phyloP scores from a whole-genome alignment of 2,797 vertebrate species.

The Anas flavirostris region DNA sequence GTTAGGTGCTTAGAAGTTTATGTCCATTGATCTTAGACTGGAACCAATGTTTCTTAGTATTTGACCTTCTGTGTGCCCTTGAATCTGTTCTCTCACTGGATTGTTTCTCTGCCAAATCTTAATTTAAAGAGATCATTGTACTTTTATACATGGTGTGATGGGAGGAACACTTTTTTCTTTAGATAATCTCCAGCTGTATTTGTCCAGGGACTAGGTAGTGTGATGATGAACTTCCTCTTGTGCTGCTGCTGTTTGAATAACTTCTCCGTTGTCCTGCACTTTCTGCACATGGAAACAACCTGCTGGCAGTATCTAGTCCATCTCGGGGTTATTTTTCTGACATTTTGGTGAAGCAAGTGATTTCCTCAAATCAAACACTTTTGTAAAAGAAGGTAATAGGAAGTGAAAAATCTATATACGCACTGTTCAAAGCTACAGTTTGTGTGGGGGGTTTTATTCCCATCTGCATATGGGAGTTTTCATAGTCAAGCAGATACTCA shows the following conservation, averaged over 20 bases:
- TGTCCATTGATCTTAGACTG: background rate
- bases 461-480: background rate
- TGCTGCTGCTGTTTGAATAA: conserved; percentile 20
- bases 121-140: conserved; percentile 36
- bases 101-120: conserved; percentile 34
- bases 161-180: background rate
- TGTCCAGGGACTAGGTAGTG: background rate
- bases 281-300: background rate
- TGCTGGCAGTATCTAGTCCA: background rate
- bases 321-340: background rate
- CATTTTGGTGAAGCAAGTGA: background rate
- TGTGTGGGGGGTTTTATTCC: background rate
- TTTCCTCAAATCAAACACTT: background rate
- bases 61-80: background rate
- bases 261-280: background rate
- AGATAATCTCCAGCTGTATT: conserved; percentile 51
- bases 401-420: background rate
- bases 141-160: conserved; percentile 23
- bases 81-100: background rate
- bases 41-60: background rate
- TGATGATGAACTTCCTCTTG: background rate
- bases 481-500: background rate
- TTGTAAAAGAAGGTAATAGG: background rate
- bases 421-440: background rate
- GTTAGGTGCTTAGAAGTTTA: background rate